A percentile compares a stretch with the other conserved stretches of the same genome.
phyloP scores from a whole-genome alignment of 2,797 vertebrate species.

The Dendrocincla fuliginosa region DNA sequence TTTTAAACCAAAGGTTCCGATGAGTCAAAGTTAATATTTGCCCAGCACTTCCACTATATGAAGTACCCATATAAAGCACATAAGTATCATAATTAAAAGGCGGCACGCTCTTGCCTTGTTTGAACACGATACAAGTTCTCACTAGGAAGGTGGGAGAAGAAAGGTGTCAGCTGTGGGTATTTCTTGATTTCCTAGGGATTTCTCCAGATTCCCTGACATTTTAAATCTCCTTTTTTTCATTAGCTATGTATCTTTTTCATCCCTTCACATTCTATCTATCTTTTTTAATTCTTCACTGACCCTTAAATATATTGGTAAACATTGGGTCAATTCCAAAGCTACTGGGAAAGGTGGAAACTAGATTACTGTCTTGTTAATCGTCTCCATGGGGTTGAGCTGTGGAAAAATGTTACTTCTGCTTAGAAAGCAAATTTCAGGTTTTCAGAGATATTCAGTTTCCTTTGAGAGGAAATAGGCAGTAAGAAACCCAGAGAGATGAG shows the following conservation, averaged over 20 bases:
- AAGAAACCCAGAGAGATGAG: slow-evolving; percentile 1
- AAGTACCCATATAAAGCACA: not conserved
- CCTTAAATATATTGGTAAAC: not conserved
- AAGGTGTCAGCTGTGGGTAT: not conserved
- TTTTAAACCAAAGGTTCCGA: not conserved
- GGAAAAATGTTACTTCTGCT: not conserved
- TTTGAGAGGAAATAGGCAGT: not conserved
- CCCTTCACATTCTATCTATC: not conserved
- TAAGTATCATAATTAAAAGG: not conserved
- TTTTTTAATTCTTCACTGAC: not conserved
- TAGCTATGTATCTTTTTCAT: not conserved
- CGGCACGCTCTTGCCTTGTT: not conserved
- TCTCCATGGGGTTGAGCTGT: not conserved
- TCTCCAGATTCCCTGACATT: not conserved
- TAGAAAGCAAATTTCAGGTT: not conserved
- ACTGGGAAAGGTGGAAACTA: not conserved
- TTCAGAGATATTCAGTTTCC: not conserved
- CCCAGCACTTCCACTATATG: not conserved
- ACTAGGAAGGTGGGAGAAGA: not conserved
- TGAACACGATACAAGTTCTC: not conserved
- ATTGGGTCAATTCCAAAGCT: not conserved
- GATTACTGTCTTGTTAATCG: not conserved
- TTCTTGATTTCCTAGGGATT: not conserved
- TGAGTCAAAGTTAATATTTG: slow-evolving; percentile 20
- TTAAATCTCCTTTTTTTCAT: not conserved